Conservation (phyloP, 2,113 vertebrate genomes). For the Benitochromis conjunctus region DNA sequence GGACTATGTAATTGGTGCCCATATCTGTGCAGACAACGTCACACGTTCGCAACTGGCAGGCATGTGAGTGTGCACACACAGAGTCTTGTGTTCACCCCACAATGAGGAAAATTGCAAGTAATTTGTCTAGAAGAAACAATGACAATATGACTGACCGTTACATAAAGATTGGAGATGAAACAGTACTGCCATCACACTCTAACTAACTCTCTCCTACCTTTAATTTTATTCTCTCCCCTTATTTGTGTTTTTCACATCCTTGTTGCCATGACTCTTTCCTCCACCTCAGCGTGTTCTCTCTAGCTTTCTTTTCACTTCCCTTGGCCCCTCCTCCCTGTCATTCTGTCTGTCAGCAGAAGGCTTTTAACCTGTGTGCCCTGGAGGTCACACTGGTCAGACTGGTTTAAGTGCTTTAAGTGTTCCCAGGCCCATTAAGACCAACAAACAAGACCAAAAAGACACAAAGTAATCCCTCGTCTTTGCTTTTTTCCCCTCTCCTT, state of each 20-base stretch:
- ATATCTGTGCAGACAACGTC: background rate
- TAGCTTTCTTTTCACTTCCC: background rate
- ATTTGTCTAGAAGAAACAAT: background rate
- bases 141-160: background rate
- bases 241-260: background rate
- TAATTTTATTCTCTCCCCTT: background rate
- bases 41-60: background rate
- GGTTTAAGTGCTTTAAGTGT: slow-evolving; percentile 68
- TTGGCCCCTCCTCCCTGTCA: background rate
- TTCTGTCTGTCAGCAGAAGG: slow-evolving; percentile 56
- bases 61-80: background rate
- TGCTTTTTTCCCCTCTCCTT: background rate
- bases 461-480: slow-evolving; percentile 28
- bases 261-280: background rate
- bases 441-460: slow-evolving; percentile 61
- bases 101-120: background rate
- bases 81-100: background rate
- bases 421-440: slow-evolving; percentile 65
- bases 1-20: background rate
- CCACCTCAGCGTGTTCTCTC: background rate
- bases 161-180: background rate
- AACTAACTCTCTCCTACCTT: background rate
- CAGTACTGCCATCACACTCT: background rate
- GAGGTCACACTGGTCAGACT: slow-evolving; percentile 61
- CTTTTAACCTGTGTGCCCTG: slow-evolving; percentile 63